Evolutionary conservation across 2,888 invertebrate genomes (phyloP), one percentile per base, ranked within the genome.

Genomic region (Ametastegia equiseti): DNA sequence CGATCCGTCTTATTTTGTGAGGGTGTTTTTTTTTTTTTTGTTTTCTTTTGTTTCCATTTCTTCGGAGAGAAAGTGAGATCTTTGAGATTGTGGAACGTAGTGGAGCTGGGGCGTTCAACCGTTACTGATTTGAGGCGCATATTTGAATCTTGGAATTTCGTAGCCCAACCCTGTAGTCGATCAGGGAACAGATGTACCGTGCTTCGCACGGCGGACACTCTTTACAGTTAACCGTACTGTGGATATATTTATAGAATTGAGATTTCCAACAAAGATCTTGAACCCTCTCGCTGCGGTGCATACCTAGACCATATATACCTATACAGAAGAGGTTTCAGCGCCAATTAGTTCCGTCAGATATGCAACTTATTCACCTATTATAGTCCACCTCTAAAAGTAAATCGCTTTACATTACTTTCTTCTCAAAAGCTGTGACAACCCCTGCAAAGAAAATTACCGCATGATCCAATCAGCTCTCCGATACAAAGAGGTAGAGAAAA

Each of bases 341-440:
- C 78, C 78, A 78, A 78, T 78, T 78, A 78, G 78, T 78, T 78
- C 78, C 78, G 78, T 78, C 78, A 42, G 78, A 60, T 78, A 57
- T 39, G 63, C n/a, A n/a, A n/a, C 60, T 78, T 47, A 45, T 78
- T 60, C 23, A 60, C n/a, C 45, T 63, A n/a, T n/a, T n/a, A n/a
- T n/a, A n/a, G n/a, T n/a, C n/a, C n/a, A n/a, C n/a, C n/a, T 23
- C 60, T 33, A 39, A 30, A 78, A 57, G n/a, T 63, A 39, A 78
- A 57, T 27, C 60, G n/a, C 0, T 30, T 47, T 47, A n/a, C n/a
- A n/a, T 47, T 71, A 23, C 30, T 63, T 67, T 4, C 15, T 30
- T 63, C 63, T 63, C 23, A 23, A 71, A 71, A 71, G 45, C 42
- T 23, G n/a, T 23, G 54, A 54, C 23, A 54, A 54, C 2, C 23